phyloP scores from a whole-genome alignment of 2,888 invertebrate genomes.

The Netelia virgata region DNA sequence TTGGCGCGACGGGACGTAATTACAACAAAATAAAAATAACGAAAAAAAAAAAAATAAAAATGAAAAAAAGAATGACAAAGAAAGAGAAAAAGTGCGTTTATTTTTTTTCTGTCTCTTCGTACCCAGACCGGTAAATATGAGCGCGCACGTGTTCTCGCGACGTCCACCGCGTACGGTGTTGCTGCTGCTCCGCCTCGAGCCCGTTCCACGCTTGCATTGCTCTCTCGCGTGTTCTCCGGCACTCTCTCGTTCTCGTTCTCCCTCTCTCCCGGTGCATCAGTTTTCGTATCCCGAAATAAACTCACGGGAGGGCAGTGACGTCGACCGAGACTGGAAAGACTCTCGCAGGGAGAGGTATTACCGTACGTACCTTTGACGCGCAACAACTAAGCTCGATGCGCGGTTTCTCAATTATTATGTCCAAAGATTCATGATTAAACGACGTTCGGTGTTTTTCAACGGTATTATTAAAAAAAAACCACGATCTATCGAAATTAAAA shows the following conservation, averaged over 20 bases:
- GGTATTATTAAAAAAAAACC: no score
- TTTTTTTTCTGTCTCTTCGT: not conserved
- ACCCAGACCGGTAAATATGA: constrained; percentile 22
- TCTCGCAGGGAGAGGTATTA: constrained; percentile 24
- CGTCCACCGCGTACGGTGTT: constrained; percentile 9
- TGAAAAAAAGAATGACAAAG: no score
- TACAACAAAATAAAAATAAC: not conserved
- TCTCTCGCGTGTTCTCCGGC: not conserved
- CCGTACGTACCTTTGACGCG: constrained; percentile 11
- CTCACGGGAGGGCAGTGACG: constrained; percentile 48
- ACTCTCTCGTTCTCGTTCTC: not conserved
- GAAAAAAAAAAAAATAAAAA: not conserved
- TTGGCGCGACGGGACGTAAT: constrained; percentile 4
- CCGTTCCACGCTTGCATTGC: not conserved
- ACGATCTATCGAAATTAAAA: no score
- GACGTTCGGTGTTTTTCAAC: no score
- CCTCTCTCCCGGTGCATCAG: constrained; percentile 17
- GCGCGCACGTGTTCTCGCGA: constrained; percentile 31
- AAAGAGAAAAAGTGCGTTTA: not conserved
- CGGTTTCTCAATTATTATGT: not conserved
- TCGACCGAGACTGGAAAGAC: constrained; percentile 41
- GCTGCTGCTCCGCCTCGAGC: not conserved
- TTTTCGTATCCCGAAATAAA: constrained; percentile 55
- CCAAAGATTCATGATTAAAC: not conserved
- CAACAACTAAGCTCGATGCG: not conserved